Evolutionary conservation across 2,888 invertebrate genomes (phyloP), one percentile per base, ranked within the genome.

Genomic region (Colostygia pectinataria): DNA sequence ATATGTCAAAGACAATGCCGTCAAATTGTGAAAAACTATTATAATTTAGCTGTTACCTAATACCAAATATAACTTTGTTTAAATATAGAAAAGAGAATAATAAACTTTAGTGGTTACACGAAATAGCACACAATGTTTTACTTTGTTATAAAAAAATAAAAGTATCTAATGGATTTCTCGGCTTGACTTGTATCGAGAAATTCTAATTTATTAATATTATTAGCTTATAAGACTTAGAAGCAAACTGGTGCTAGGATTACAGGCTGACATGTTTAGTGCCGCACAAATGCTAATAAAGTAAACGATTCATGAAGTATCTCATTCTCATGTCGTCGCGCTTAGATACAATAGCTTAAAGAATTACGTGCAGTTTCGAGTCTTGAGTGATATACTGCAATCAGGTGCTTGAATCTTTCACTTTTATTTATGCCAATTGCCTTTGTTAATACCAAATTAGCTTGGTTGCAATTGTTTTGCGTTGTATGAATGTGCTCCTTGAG

Each of bases 221-320:
- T n/a, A n/a, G n/a, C n/a, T n/a, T n/a, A n/a, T n/a, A n/a, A n/a
- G n/a, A n/a, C n/a, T n/a, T n/a, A n/a, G n/a, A n/a, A n/a, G n/a
- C n/a, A 39, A 39, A 29, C 39, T 12, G 14, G 31, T 40, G 31
- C 20, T 40, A 24, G 3, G 12, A 4, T 6, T 14, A 32, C 40
- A 10, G 9, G 15, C 40, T 50, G 47, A 63, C 59, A 60, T 53
- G 57, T 59, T 60, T 50, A 64, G 43, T 59, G 59, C 67, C 70
- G 66, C 65, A 71, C 56, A 68, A 67, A 72, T 59, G 62, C 74
- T 75, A 77, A 74, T 86, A 84, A 86, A 86, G 67, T 68, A 68
- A 60, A 66, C 69, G 69, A 78, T 78, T 77, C 77, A 80, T 79
- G 80, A 72, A 73, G 70, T 65, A 45, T 18, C 55, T 20, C 55